Evolutionary conservation across 2,797 vertebrate genomes (phyloP).

Genomic region (Galaxias olidus): DNA sequence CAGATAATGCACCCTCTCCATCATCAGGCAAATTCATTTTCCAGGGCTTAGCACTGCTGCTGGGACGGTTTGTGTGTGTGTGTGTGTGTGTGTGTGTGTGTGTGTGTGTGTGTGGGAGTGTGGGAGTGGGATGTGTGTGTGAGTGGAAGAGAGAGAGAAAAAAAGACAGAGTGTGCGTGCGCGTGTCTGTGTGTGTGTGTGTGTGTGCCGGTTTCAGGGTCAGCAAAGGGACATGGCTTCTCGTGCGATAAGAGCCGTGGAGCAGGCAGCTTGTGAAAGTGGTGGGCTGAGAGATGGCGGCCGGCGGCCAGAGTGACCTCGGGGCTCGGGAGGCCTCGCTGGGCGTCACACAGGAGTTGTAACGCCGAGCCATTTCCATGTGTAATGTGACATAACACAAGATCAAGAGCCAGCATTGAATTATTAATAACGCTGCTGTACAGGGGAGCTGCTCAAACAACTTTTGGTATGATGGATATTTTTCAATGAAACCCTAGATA

Average conservation of each 20-base stretch:
- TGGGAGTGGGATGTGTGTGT: constrained; percentile 10
- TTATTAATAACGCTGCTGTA: background rate
- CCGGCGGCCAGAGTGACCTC: constrained; percentile 7
- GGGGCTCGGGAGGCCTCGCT: constrained; percentile 8
- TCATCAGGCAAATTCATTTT: constrained; percentile 79
- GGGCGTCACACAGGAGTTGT: constrained; percentile 20
- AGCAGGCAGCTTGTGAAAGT: constrained; percentile 31
- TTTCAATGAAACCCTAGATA: too few relatives aligned
- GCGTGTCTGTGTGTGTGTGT: constrained; percentile 17
- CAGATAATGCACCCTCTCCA: constrained; percentile 75
- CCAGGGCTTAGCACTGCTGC: constrained; percentile 59
- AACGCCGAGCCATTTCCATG: background rate
- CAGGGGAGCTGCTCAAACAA: background rate
- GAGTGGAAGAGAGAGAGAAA: background rate
- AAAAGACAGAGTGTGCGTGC: background rate
- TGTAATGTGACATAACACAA: constrained; percentile 18
- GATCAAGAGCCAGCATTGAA: constrained; percentile 11
- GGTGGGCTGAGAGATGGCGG: constrained; percentile 20
- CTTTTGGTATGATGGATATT: too few relatives aligned
- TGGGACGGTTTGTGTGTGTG: constrained; percentile 25
- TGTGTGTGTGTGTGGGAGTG: constrained; percentile 16
- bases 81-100: constrained; percentile 13
- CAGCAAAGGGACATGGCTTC: constrained; percentile 42
- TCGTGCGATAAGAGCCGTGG: constrained; percentile 20
- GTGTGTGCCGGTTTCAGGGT: constrained; percentile 38